Base-by-base conservation (phyloP, 2,888 invertebrate genomes). In the Chouioia cunea region DNA sequence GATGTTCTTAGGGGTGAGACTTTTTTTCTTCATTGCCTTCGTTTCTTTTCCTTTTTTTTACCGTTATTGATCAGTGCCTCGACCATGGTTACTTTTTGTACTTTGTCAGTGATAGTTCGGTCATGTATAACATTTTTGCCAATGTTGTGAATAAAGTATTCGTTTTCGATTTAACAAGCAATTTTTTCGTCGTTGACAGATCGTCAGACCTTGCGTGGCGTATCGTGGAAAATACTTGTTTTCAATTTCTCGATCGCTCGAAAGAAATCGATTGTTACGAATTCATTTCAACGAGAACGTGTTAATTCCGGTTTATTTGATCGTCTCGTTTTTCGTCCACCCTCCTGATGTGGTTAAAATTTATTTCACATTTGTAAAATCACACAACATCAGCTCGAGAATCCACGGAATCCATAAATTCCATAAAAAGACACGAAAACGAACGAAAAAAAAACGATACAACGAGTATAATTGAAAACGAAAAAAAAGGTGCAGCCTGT, bases 1-100 rank as follows among this genome's bases (percentile, higher is more conserved):
- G 96, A 96, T 86, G 94, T 95, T 48, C 89, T 96, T 75, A 92
- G 96, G 91, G 96, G 96, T 96, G 87, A 88, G 89, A 88, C 78
- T 12, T 23, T 8, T 36, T 14, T 16, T 62, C 64, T 2, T 23
- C 23, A 23, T 23, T 63, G n/a, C n/a, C n/a, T n/a, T n/a, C n/a
- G n/a, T n/a, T n/a, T n/a, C n/a, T 8, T 16, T 53, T 53, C 2
- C n/a, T 53, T 4, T 16, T 62, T 2, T 36, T 54, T 47, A 65
- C 2, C 18, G 22, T 48, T 23, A 47, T 27, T 58, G 15, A 44
- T 22, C 46, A 47, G 22, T 18, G 15, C 15, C 12, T 23, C 15
- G 23, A 43, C 12, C 44, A 58, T 15, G 36, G 12, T n/a, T 20
- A 12, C 12, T 14, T 27, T 16, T 18, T n/a, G n/a, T n/a, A n/a